Conservation (phyloP, 2,797 vertebrate species). For the Micromesistius poutassou region DNA sequence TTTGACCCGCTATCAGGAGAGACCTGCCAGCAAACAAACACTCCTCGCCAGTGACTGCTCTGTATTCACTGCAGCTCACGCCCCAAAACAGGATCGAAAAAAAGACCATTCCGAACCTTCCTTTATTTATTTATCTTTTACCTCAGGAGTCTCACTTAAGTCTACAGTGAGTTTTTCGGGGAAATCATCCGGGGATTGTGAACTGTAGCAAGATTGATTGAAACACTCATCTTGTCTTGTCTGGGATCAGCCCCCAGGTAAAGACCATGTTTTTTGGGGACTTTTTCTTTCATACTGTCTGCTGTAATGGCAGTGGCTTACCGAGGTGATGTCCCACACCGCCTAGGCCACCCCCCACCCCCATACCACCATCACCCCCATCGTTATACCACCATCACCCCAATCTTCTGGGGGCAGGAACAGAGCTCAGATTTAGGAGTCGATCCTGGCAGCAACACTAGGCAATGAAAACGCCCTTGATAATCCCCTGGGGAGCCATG, state of each 20-base stretch:
- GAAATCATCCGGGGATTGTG: conserved; percentile 2
- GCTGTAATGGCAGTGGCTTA: conserved; percentile 54
- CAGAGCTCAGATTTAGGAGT: conserved; percentile 26
- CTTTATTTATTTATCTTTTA: no score
- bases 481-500: conserved; percentile 49
- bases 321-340: conserved; percentile 47
- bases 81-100: no score
- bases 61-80: neutral
- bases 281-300: conserved; percentile 32
- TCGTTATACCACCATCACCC: conserved; percentile 9
- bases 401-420: neutral
- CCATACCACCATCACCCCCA: conserved; percentile 14
- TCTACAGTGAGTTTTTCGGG: neutral
- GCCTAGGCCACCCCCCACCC: conserved; percentile 37
- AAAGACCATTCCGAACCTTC: no score
- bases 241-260: conserved; percentile 39
- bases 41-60: no score
- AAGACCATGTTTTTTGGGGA: conserved; percentile 22
- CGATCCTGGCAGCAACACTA: conserved; percentile 41
- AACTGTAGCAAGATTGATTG: conserved; percentile 23
- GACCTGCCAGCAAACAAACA: neutral
- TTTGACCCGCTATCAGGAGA: neutral
- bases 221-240: conserved; percentile 34
- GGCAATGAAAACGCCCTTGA: conserved; percentile 30
- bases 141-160: no score